Evolutionary conservation across 2,888 invertebrate species (phyloP), one percentile per base, ranked within the genome.

Genomic region (Panorpa germanica): DNA sequence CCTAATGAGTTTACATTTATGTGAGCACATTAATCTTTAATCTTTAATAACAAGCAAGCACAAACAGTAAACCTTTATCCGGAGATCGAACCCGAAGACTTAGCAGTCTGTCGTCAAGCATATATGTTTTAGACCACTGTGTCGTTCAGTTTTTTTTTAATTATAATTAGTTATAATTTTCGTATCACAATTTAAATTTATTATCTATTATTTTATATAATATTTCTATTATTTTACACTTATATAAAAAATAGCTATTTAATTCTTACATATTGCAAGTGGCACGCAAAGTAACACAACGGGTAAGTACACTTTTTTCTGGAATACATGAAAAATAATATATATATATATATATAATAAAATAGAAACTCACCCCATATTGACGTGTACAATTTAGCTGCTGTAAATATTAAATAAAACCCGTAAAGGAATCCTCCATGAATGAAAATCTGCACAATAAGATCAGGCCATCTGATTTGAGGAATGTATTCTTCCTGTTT

Each of bases 381-480:
- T 37, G 59, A 52, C 32, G 81, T 80, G 40, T 62, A 58, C 37
- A 72, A 46, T 46, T 61, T 73, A 16, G 66, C 67, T 17, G 55
- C 46, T 21, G 63, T 63, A 38, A 73, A 44, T 31, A 73, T 59
- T 45, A 77, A 60, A 51, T 61, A 74, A 22, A 77, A 37, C 38
- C 78, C 80, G 45, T 77, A 78, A 21, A 76, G 39, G 37, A 66
- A 65, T 18, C 77, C 76, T 34, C 47, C 47, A 51, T 81, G 81
- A 43, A 81, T 57, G 40, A 67, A 67, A 35, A 71, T 40, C 55
- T 80, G 80, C 12, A 64, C 80, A 10, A 53, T 45, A 3, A 78
- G 53, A 48, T 81, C 80, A 0, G 70, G 73, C 80, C 80, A 81
- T 47, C 65, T 61, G 34, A 77, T 65, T 39, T 54, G 53, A 3